phyloP scores from a whole-genome alignment of 2,113 vertebrate genomes.

The Anthoscopus minutus region DNA sequence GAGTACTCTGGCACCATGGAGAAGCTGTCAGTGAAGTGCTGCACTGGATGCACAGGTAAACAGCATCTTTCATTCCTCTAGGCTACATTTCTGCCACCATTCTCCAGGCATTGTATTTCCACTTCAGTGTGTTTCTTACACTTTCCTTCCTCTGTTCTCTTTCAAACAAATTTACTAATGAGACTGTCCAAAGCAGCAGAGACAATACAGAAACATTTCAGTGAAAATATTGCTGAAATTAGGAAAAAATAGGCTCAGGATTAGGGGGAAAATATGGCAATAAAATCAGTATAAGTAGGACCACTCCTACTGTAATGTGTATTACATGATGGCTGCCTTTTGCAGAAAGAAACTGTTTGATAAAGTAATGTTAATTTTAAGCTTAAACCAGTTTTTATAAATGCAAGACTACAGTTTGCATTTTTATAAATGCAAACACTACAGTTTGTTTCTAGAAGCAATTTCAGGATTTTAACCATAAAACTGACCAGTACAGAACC shows the following conservation, averaged over 20 bases:
- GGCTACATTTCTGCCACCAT: not conserved
- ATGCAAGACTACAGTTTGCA: too few relatives aligned
- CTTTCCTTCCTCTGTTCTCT: not conserved
- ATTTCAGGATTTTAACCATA: not conserved
- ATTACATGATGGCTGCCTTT: not conserved
- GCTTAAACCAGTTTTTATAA: not conserved
- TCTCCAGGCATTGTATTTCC: not conserved
- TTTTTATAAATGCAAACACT: not conserved
- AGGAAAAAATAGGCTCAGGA: not conserved
- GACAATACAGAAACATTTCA: not conserved
- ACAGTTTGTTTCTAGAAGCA: not conserved
- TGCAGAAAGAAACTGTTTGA: not conserved
- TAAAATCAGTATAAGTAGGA: not conserved
- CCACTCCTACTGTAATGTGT: not conserved
- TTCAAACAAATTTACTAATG: not conserved
- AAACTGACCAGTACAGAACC: not conserved
- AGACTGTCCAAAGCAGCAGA: not conserved
- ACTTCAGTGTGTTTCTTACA: not conserved
- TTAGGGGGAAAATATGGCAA: not conserved
- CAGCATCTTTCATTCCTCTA: not conserved
- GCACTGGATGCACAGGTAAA: not conserved
- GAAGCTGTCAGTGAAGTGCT: not conserved
- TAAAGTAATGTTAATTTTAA: not conserved
- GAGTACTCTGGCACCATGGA: not conserved
- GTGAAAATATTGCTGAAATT: not conserved